These are phyloP conservation scores for Artibeus lituratus DNA, from an alignment of 2,797 vertebrate species.

Conservation along the genomic window DNA sequence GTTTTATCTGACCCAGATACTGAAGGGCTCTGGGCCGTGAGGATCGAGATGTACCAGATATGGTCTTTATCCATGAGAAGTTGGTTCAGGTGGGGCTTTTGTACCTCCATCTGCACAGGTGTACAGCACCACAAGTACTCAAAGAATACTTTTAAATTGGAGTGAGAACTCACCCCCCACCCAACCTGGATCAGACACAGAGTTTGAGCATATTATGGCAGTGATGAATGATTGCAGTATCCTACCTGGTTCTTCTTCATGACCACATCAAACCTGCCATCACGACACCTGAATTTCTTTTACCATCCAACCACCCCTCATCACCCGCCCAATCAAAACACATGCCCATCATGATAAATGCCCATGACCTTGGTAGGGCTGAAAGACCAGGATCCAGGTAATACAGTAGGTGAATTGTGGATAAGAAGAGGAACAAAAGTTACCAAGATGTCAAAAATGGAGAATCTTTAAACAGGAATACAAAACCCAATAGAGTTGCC, in stretches of 20 bases:
- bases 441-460: background rate
- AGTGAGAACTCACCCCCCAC: background rate
- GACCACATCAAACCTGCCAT: background rate
- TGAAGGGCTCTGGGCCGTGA: background rate
- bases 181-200: background rate
- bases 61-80: background rate
- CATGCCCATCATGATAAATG: background rate
- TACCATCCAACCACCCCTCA: background rate
- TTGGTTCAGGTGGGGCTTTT: background rate
- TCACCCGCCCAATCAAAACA: background rate
- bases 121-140: background rate
- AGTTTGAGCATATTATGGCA: background rate
- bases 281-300: background rate
- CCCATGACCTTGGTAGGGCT: background rate
- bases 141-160: background rate
- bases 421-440: background rate
- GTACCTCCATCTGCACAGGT: background rate
- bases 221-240: background rate
- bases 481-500: background rate
- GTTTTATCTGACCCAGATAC: background rate
- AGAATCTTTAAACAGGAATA: background rate
- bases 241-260: background rate
- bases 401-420: background rate
- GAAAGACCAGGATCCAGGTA: background rate
- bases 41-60: background rate